Conservation (phyloP, 2,888 invertebrate genomes). For the Dexiosoma caninum region DNA sequence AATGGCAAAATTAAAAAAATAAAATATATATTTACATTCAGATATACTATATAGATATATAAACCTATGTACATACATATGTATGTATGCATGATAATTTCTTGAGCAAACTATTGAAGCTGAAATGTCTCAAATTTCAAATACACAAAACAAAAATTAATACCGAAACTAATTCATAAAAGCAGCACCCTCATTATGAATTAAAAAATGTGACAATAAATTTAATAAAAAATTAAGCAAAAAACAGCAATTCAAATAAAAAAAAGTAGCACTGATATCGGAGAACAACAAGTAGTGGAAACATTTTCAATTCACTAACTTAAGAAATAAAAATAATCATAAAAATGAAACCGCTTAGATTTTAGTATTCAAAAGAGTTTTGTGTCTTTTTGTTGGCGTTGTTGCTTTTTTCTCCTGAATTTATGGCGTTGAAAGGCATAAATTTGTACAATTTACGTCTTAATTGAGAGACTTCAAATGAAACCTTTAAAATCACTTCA, state of each 20-base stretch:
- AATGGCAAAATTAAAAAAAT: too few relatives aligned
- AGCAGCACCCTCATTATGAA: conserved; percentile 58
- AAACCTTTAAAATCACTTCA: conserved; percentile 63
- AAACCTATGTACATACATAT: too few relatives aligned
- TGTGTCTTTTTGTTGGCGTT: too few relatives aligned
- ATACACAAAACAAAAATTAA: conserved; percentile 18
- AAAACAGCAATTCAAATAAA: neutral
- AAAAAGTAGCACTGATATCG: conserved; percentile 36
- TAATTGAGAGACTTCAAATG: conserved; percentile 67
- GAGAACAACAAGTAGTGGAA: conserved; percentile 51
- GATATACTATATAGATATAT: too few relatives aligned
- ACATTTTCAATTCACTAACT: conserved; percentile 53
- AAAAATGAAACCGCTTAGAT: conserved; percentile 38
- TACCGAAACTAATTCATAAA: conserved; percentile 50
- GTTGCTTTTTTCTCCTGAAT: conserved; percentile 24
- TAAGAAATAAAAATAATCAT: conserved; percentile 7
- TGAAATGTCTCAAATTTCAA: conserved; percentile 58
- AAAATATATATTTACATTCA: too few relatives aligned
- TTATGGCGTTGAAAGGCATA: conserved; percentile 64
- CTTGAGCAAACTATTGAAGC: conserved; percentile 52
- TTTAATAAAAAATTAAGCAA: conserved; percentile 22
- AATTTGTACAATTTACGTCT: conserved; percentile 70
- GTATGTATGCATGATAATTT: conserved; percentile 40
- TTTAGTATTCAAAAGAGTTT: conserved; percentile 35
- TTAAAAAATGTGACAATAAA: conserved; percentile 52